Percentiles rank a stretch among this genome's conserved stretches.
phyloP scores from a whole-genome alignment of 2,797 vertebrate species.

The Erethizon dorsatum region DNA sequence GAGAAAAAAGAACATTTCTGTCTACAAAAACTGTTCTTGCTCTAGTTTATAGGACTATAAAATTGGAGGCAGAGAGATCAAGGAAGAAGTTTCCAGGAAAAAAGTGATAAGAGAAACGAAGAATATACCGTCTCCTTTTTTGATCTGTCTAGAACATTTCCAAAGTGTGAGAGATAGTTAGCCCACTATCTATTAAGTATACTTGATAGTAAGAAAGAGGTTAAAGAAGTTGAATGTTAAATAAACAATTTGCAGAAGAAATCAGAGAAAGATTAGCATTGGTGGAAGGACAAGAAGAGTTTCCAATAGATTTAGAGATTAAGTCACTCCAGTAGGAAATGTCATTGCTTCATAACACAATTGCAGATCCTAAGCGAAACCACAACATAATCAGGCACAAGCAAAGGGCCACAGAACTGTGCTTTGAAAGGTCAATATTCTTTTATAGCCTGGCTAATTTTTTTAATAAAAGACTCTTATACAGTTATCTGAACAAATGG shows the following conservation, averaged over 20 bases:
- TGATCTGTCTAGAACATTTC: conserved; percentile 36
- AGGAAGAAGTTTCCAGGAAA: conserved; percentile 31
- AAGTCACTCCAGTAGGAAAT: neutral
- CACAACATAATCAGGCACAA: neutral
- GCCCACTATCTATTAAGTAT: neutral
- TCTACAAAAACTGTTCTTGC: conserved; percentile 32
- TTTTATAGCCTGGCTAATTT: neutral
- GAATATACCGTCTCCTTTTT: neutral
- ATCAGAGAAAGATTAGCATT: neutral
- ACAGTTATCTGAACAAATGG: neutral
- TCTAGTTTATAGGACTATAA: neutral
- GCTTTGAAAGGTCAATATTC: neutral
- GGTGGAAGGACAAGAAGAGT: conserved; percentile 2
- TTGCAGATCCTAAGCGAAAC: neutral
- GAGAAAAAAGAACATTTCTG: conserved; percentile 11
- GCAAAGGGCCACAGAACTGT: neutral
- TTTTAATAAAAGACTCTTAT: conserved; percentile 27
- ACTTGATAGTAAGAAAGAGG: neutral
- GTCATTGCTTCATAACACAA: neutral
- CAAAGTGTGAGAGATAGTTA: neutral
- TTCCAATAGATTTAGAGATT: conserved; percentile 36
- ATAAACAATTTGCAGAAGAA: neutral
- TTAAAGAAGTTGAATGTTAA: neutral
- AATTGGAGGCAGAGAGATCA: neutral
- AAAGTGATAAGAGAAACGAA: conserved; percentile 9